Conservation (phyloP, 2,113 vertebrate species). For the Dendropsophus ebraccatus region DNA sequence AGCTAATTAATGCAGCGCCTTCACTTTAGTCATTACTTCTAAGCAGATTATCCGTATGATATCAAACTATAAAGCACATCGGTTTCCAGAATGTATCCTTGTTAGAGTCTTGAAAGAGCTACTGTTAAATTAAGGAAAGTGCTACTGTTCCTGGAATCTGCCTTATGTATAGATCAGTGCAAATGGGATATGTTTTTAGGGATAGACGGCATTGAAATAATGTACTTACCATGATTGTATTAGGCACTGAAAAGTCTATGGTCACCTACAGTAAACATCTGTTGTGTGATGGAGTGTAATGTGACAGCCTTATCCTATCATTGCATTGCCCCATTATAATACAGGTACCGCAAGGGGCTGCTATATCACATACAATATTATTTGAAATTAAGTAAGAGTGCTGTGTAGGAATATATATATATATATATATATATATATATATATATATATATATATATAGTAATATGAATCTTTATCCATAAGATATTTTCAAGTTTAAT, state of each 20-base stretch:
- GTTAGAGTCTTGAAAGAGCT: background rate
- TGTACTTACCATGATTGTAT: background rate
- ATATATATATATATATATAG: no score
- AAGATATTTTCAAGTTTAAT: no score
- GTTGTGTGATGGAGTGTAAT: background rate
- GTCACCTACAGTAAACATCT: background rate
- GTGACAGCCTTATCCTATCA: background rate
- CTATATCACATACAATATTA: no score
- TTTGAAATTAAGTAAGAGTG: no score
- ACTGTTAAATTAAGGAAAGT: background rate
- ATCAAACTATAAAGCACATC: background rate
- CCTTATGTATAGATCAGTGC: background rate
- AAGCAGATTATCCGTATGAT: constrained; percentile 33
- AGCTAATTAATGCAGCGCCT: constrained; percentile 41
- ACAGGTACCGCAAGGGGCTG: no score
- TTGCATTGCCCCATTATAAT: background rate
- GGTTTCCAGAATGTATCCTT: background rate
- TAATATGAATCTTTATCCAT: no score
- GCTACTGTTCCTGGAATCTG: background rate
- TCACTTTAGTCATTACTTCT: constrained; percentile 43
- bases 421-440: no score
- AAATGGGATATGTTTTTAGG: background rate
- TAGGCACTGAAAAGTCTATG: background rate
- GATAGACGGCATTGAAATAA: background rate
- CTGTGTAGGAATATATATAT: no score